phyloP scores from a whole-genome alignment of 1,140 invertebrate species.

The Lepidurus apus region DNA sequence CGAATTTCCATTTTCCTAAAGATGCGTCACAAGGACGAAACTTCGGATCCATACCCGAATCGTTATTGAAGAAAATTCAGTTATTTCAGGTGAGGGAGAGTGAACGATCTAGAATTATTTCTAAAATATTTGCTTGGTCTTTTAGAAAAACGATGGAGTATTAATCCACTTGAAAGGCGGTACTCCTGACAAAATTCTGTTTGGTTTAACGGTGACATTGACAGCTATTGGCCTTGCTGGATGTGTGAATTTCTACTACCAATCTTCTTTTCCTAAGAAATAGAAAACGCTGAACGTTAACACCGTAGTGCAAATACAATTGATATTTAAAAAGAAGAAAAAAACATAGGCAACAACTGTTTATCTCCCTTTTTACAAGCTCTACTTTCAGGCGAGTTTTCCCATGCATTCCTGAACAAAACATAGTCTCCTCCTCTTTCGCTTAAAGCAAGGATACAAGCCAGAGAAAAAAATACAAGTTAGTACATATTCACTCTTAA shows the following conservation, averaged over 20 bases:
- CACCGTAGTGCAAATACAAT: not conserved
- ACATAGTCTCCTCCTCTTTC: not conserved
- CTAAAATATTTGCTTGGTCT: not conserved
- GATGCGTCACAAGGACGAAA: not conserved
- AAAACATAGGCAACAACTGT: conserved; percentile 9
- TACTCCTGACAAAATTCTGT: conserved; percentile 52
- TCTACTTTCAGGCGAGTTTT: not conserved
- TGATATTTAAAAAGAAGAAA: not conserved
- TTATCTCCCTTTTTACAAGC: conserved; percentile 18
- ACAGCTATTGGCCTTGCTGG: conserved; percentile 46
- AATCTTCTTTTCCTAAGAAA: conserved; percentile 45
- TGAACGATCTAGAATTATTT: too few species aligned
- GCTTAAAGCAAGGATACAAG: not conserved
- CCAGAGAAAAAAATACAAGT: not conserved
- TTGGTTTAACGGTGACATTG: conserved; percentile 46
- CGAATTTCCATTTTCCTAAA: not conserved
- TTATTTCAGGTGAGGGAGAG: not conserved
- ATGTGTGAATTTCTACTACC: conserved; percentile 42
- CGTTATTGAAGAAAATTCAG: not conserved
- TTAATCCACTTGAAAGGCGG: conserved; percentile 58
- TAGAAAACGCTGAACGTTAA: not conserved
- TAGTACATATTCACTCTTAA: conserved; percentile 19
- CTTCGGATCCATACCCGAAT: not conserved
- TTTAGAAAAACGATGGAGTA: conserved; percentile 51
- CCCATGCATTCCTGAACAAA: not conserved